Conservation (phyloP, 2,888 invertebrate genomes). For the Thymelicus sylvestris region DNA sequence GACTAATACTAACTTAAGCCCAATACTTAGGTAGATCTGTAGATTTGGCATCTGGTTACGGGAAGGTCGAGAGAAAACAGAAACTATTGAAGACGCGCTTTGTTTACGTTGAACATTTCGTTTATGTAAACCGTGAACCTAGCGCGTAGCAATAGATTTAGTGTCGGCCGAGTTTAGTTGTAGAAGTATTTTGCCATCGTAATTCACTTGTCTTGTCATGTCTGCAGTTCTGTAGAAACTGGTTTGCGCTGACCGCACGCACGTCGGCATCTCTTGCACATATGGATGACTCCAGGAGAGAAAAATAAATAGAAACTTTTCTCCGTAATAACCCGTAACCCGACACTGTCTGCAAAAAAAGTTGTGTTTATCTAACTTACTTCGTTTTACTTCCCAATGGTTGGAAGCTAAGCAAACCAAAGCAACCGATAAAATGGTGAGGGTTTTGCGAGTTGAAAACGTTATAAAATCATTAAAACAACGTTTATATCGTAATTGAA, state of each 20-base stretch:
- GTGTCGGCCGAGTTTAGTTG: conserved; percentile 18
- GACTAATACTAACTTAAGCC: too few species aligned
- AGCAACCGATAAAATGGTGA: not conserved
- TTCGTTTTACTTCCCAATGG: not conserved
- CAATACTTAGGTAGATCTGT: conserved; percentile 8
- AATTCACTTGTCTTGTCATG: conserved; percentile 37
- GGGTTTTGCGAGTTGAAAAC: too few species aligned
- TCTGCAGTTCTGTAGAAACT: conserved; percentile 33
- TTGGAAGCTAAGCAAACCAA: not conserved
- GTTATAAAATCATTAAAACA: too few species aligned
- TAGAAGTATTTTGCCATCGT: conserved; percentile 27
- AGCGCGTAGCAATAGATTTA: conserved; percentile 28
- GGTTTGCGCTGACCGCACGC: conserved; percentile 32
- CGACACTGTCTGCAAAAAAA: conserved; percentile 13
- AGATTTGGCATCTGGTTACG: conserved; percentile 26
- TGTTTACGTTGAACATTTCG: conserved; percentile 32
- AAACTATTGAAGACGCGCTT: conserved; percentile 15
- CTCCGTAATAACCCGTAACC: conserved; percentile 26
- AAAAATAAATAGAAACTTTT: conserved; percentile 33
- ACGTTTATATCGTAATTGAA: not conserved
- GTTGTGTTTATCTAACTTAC: not conserved
- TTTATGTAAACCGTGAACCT: conserved; percentile 30
- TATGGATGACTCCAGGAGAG: conserved; percentile 34
- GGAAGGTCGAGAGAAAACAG: conserved; percentile 7
- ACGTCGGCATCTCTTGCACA: conserved; percentile 20